phyloP scores from a whole-genome alignment of 2,797 vertebrate species.

The Microtus californicus region DNA sequence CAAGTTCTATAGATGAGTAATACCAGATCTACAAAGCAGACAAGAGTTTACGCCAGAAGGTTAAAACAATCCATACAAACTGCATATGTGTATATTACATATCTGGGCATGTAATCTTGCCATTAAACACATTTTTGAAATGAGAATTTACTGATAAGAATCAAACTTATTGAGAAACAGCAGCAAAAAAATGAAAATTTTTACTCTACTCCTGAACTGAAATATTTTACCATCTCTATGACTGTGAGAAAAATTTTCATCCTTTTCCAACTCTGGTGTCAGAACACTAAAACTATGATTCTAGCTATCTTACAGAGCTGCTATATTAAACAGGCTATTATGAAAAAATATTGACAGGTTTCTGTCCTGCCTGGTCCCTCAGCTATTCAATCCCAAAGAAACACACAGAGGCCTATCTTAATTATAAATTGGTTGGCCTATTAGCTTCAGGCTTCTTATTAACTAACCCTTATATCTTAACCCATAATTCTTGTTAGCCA shows the following conservation, averaged over 20 bases:
- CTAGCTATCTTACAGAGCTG: neutral
- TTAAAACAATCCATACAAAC: neutral
- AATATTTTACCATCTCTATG: neutral
- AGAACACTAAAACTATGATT: neutral
- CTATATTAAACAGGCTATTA: neutral
- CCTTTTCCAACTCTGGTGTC: neutral
- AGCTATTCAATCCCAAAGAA: no score
- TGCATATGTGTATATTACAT: no score
- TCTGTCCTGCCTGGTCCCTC: no score
- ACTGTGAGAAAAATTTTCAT: neutral
- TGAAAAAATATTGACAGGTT: neutral
- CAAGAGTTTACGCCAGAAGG: neutral
- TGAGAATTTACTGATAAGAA: neutral
- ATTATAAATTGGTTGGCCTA: no score
- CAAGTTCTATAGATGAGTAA: neutral
- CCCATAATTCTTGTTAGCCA: no score
- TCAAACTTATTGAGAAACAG: neutral
- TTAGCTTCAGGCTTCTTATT: no score
- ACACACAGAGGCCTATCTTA: no score
- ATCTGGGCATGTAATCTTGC: neutral
- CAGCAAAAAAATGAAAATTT: neutral
- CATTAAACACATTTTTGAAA: neutral
- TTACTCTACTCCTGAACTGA: neutral
- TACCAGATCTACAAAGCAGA: neutral
- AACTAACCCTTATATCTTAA: no score